Percentiles rank a stretch among this genome's conserved stretches.
Conservation (phyloP, 1,140 invertebrate species). For the Drosophila quadrilineata region DNA sequence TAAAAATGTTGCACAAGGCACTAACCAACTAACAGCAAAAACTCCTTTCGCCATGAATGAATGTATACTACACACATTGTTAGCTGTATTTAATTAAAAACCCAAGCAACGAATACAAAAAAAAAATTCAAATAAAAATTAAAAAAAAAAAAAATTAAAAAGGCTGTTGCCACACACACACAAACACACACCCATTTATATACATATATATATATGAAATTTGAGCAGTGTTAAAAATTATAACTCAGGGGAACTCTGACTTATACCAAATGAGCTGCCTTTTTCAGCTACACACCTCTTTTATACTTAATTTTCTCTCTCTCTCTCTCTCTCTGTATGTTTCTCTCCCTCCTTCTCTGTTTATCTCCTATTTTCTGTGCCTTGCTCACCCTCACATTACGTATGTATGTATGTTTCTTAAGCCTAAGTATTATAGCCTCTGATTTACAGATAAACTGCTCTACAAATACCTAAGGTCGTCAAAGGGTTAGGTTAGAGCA, state of each 20-base stretch:
- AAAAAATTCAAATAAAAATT: no score
- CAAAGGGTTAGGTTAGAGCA: no score
- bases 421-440: background rate
- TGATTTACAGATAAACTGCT: no score
- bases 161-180: conserved; percentile 7
- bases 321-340: no score
- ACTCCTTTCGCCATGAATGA: conserved; percentile 63
- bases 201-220: no score
- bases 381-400: background rate
- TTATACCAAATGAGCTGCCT: no score
- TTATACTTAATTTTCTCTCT: background rate
- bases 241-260: no score
- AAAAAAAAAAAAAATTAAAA: no score
- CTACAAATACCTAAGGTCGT: no score
- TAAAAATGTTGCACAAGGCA: conserved; percentile 24
- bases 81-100: conserved; percentile 65
- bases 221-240: conserved; percentile 50
- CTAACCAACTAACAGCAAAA: conserved; percentile 59
- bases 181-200: conserved; percentile 10
- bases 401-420: background rate
- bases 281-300: background rate
- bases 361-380: background rate
- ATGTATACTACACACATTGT: conserved; percentile 68
- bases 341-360: no score
- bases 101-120: conserved; percentile 8